phyloP scores from a whole-genome alignment of 92 coral and sea anemone genomes.

The Actinernus sp. region DNA sequence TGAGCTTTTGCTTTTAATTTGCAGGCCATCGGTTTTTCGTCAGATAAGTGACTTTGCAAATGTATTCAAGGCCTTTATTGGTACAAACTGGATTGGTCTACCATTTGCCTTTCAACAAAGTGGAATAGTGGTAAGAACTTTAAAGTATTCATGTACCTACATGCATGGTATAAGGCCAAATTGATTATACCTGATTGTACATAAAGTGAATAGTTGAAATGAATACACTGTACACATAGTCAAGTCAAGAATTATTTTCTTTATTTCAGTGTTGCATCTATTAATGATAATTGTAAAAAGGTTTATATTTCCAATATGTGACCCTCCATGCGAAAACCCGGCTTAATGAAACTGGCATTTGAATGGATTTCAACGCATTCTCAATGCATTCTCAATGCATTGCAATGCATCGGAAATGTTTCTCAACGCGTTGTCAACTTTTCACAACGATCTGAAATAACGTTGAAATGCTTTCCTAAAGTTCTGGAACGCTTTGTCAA shows the following conservation, averaged over 20 bases:
- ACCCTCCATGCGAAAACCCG: too few relatives aligned
- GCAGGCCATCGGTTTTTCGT: slow-evolving; percentile 75
- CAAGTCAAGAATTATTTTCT: background rate
- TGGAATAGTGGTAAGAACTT: slow-evolving; percentile 87
- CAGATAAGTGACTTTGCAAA: slow-evolving; percentile 94
- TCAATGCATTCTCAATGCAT: too few relatives aligned
- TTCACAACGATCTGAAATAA: too few relatives aligned
- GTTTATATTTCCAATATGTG: too few relatives aligned
- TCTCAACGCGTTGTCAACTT: too few relatives aligned
- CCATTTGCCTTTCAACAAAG: slow-evolving; percentile 98
- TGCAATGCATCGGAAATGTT: too few relatives aligned
- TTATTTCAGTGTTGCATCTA: slow-evolving; percentile 29
- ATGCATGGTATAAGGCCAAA: background rate
- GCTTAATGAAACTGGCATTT: too few relatives aligned
- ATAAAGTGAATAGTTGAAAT: background rate
- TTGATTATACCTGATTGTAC: background rate
- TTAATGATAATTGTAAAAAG: too few relatives aligned
- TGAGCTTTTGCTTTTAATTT: slow-evolving; percentile 10
- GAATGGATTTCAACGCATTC: too few relatives aligned
- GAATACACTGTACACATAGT: background rate
- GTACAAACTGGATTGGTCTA: slow-evolving; percentile 89
- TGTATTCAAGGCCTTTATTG: slow-evolving; percentile 98
- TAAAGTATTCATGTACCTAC: background rate
- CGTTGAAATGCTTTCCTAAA: too few relatives aligned
- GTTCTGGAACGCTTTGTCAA: too few relatives aligned